Evolutionary conservation across 2,113 vertebrate species (phyloP).

Genomic region (Chiloscyllium plagiosum): DNA sequence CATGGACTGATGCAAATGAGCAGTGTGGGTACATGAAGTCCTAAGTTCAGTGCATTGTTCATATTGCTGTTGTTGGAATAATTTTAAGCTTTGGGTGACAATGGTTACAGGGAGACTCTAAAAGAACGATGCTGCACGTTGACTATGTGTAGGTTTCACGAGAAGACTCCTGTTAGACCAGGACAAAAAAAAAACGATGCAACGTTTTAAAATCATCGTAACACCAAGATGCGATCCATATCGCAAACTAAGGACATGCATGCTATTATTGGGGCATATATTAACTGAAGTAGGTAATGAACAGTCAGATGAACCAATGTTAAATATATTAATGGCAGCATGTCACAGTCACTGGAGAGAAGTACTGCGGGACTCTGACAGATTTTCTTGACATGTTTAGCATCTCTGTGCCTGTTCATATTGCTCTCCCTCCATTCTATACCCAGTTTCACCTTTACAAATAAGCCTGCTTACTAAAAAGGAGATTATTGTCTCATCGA

Average conservation of each 20-base stretch:
- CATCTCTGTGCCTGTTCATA: not conserved
- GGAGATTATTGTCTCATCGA: not conserved
- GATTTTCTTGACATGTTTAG: not conserved
- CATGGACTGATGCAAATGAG: not conserved
- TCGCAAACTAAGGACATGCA: conserved; percentile 50
- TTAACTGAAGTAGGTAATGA: not conserved
- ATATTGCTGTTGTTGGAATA: not conserved
- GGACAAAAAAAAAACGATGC: not conserved
- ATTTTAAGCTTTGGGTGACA: not conserved
- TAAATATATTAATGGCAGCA: conserved; percentile 40
- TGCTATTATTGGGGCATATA: conserved; percentile 40
- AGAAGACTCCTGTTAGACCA: not conserved
- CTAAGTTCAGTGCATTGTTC: not conserved
- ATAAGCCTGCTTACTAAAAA: not conserved
- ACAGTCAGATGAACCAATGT: conserved; percentile 46
- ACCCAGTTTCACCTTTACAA: not conserved
- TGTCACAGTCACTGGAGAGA: conserved; percentile 28
- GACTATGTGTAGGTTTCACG: not conserved
- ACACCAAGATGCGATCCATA: conserved; percentile 39
- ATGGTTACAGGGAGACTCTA: not conserved
- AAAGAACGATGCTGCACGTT: not conserved
- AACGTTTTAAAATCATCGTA: not conserved
- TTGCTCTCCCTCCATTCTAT: not conserved
- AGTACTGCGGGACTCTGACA: not conserved
- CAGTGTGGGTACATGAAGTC: not conserved